Percentiles rank a stretch among this genome's conserved stretches.
These are phyloP conservation scores for Geococcyx californianus DNA, from an alignment of 2,113 vertebrate species.

Conservation along the genomic window DNA sequence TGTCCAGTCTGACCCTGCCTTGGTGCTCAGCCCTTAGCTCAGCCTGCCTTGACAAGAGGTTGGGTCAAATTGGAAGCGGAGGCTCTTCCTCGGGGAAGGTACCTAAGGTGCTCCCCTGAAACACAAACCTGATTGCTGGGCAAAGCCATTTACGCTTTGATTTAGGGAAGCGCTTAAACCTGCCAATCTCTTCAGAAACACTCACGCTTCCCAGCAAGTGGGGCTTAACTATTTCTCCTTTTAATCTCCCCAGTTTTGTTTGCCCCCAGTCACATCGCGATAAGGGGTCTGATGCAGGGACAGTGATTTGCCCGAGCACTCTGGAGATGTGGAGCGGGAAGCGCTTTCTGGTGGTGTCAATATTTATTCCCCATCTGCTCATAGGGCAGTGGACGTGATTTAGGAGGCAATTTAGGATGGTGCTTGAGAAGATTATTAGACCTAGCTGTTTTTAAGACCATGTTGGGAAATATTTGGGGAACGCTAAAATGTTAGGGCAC, in stretches of 20 bases:
- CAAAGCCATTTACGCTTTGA: background rate
- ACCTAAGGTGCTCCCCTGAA: background rate
- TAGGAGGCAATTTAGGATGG: background rate
- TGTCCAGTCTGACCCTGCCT: no score
- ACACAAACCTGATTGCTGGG: accelerated
- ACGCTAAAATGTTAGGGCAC: background rate
- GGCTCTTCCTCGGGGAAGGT: background rate
- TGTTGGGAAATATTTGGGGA: conserved; percentile 18
- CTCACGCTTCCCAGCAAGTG: background rate
- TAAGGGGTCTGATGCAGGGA: background rate
- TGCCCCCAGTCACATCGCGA: background rate
- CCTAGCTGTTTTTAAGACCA: background rate
- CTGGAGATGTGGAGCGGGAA: background rate
- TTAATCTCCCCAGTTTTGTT: background rate
- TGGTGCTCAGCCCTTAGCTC: background rate
- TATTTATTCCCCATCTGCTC: background rate
- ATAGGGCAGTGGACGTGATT: background rate
- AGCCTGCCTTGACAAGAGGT: background rate
- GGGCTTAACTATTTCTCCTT: background rate
- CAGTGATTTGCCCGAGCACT: background rate
- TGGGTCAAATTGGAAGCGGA: background rate
- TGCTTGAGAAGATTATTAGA: background rate
- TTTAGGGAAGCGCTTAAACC: background rate
- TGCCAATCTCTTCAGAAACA: background rate
- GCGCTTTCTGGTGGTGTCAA: background rate